Evolutionary conservation across 1,140 invertebrate species (phyloP).

Genomic region (Caerostris darwini): DNA sequence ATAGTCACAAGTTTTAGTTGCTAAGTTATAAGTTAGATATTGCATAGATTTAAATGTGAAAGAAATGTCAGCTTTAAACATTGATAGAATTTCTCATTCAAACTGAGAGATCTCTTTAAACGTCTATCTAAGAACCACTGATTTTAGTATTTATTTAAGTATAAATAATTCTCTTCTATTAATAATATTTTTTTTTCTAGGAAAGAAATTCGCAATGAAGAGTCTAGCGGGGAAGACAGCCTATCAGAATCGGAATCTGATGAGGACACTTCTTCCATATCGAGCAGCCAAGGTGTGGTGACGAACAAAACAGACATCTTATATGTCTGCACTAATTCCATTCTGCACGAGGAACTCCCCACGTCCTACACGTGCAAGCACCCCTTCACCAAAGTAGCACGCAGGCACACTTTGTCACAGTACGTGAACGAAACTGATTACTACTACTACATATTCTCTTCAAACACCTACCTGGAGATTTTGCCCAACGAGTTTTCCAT

Average conservation of each 20-base stretch:
- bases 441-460: conserved; percentile 71
- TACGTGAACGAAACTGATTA: conserved; percentile 44
- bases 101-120: too few species aligned
- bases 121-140: neutral
- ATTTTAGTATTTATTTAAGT: neutral
- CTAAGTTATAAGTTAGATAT: too few species aligned
- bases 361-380: conserved; percentile 50
- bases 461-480: conserved; percentile 66
- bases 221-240: conserved; percentile 57
- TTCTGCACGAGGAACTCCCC: conserved; percentile 20
- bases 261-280: conserved; percentile 75
- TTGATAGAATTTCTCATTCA: too few species aligned
- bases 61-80: too few species aligned
- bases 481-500: conserved; percentile 70
- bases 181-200: neutral
- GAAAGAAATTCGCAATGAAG: neutral
- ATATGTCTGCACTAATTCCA: conserved; percentile 22
- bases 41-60: too few species aligned
- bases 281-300: conserved; percentile 74
- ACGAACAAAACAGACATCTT: conserved; percentile 58
- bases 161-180: too few species aligned
- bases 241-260: conserved; percentile 69
- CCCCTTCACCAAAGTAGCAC: neutral
- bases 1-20: too few species aligned
- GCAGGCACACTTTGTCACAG: neutral